Percentiles rank a stretch among this genome's conserved stretches.
These are phyloP conservation scores for Philereme transversata DNA, from an alignment of 2,888 invertebrate species.

Conservation along the genomic window DNA sequence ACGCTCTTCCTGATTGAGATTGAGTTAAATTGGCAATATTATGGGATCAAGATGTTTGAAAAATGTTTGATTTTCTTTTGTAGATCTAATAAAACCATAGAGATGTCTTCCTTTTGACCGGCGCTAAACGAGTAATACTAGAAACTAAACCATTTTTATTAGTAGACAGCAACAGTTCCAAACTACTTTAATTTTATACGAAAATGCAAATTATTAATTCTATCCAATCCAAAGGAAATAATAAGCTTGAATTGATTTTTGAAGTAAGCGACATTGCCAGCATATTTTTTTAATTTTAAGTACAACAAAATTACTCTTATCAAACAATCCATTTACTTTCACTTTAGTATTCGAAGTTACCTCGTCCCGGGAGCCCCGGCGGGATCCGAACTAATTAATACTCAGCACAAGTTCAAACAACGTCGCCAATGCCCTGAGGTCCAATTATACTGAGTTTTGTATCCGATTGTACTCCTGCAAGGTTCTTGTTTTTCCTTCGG, in stretches of 20 bases:
- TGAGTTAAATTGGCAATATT: too few species aligned
- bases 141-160: too few species aligned
- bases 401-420: constrained; percentile 56
- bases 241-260: not conserved
- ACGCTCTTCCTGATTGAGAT: too few species aligned
- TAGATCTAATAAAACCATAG: too few species aligned
- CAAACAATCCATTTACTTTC: constrained; percentile 49
- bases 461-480: constrained; percentile 17
- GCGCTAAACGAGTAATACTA: too few species aligned
- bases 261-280: constrained; percentile 5
- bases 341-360: constrained; percentile 43
- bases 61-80: too few species aligned
- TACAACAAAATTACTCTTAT: constrained; percentile 36
- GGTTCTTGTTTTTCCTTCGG: constrained; percentile 25
- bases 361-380: constrained; percentile 35
- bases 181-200: too few species aligned
- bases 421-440: constrained; percentile 50
- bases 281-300: constrained; percentile 4
- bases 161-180: too few species aligned
- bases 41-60: too few species aligned
- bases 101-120: too few species aligned
- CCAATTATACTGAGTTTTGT: constrained; percentile 52
- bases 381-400: constrained; percentile 59
- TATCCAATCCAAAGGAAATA: not conserved
- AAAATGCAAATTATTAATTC: too few species aligned